Conservation (phyloP, 2,797 vertebrate genomes). For the Melanotaenia boesemani region DNA sequence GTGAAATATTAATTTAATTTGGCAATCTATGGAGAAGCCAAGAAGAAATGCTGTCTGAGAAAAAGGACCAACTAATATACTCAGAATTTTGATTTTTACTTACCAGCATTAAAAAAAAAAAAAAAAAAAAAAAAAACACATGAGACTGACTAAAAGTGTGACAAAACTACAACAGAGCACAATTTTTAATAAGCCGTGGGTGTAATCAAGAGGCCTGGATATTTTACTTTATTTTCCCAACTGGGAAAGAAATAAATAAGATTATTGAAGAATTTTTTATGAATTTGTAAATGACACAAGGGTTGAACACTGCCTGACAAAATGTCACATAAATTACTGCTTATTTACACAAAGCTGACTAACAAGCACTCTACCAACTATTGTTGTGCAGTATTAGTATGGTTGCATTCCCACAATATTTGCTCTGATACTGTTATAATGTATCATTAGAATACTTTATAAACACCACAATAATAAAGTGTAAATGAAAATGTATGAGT, state of each 20-base stretch:
- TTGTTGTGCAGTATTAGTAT: not conserved
- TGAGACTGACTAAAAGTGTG: not conserved
- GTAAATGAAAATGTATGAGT: not conserved
- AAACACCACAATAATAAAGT: not conserved
- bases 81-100: not conserved
- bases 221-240: not conserved
- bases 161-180: not conserved
- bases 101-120: not conserved
- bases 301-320: not conserved
- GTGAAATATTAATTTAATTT: conserved; percentile 16
- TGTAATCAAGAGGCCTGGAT: not conserved
- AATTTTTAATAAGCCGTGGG: too few relatives aligned
- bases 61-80: not conserved
- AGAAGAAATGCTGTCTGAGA: not conserved
- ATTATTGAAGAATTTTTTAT: not conserved
- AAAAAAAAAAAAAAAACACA: too few relatives aligned
- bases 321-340: not conserved
- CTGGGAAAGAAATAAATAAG: not conserved
- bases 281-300: not conserved
- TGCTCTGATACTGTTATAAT: too few relatives aligned
- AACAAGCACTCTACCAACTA: not conserved
- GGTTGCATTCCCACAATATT: too few relatives aligned
- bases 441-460: too few relatives aligned
- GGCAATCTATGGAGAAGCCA: not conserved
- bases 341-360: not conserved